Conservation (phyloP, 2,888 invertebrate species). For the Phaonia tiefii region DNA sequence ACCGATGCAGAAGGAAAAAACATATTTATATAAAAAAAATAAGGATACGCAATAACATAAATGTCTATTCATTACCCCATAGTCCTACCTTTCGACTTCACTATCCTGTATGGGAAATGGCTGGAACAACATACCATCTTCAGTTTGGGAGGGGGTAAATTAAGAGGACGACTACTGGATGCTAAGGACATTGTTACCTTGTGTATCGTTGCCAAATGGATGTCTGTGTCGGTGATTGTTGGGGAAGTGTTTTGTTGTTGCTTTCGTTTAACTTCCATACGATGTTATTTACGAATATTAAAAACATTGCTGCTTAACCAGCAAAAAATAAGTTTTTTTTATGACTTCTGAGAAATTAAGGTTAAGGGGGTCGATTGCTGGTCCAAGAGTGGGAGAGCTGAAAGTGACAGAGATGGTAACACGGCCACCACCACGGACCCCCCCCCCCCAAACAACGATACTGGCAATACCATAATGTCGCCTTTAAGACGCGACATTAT, state of each 20-base stretch:
- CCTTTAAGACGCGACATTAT: constrained; percentile 60
- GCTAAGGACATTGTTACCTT: constrained; percentile 21
- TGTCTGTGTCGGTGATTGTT: neutral
- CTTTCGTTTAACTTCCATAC: neutral
- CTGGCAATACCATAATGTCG: constrained; percentile 48
- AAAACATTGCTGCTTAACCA: constrained; percentile 34
- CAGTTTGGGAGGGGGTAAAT: neutral
- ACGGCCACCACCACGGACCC: too few relatives aligned
- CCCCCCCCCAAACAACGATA: too few relatives aligned
- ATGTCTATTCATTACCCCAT: constrained; percentile 13
- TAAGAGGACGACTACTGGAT: neutral
- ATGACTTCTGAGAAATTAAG: neutral
- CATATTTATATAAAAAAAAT: neutral
- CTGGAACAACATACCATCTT: neutral
- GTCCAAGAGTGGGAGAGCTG: neutral
- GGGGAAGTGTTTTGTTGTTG: neutral
- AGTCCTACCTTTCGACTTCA: neutral
- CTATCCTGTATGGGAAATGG: neutral
- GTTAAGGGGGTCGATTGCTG: too few relatives aligned
- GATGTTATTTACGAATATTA: constrained; percentile 41
- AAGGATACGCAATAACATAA: constrained; percentile 30
- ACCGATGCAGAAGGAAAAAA: neutral
- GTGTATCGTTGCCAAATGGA: neutral
- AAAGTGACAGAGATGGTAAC: neutral
- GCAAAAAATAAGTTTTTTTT: constrained; percentile 39